Base-by-base conservation (phyloP, 2,888 invertebrate species). In the Drosophila rellima region DNA sequence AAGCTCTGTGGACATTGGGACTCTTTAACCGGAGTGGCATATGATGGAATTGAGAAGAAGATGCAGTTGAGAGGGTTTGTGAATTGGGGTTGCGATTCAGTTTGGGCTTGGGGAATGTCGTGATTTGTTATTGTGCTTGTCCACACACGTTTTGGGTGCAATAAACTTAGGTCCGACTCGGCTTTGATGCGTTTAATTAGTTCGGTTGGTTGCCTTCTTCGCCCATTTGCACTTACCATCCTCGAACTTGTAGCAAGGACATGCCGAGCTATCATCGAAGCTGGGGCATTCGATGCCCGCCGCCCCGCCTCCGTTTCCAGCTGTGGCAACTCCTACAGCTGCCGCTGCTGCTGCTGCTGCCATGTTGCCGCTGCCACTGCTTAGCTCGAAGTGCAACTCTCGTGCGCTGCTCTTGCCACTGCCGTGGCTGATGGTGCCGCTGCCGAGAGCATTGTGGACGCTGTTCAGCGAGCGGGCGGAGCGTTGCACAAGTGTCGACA, bases 241-340 rank as follows among this genome's bases (percentile, higher is more conserved):
- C 93, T 97, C 97, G 93, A 97, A 97, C 92, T 96, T 96, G 94
- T 97, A 97, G 93, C 98, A 98, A 6, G 97, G 97, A 92, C 98
- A 98, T 80, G 96, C 95, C 42, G 96, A 96, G 92, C 95, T 96
- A 87, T 95, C 95, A 89, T 95, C 94, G 89, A 95, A 94, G 90
- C 95, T 95, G 69, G 96, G 96, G 92, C 96, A 97, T 91, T 95
- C 92, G 55, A 92, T 91, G 64, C 85, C 77, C 20, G 73, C 77
- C 54, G 80, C 73, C 51, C 70, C 74, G 23, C 62, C 68, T 1
- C 37, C 50, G 7, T 13, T 44, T 0, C n/a, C 55, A 8, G 42
- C 18, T 7, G 29, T 18, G 18, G 48, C 48, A 20, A 29, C 37
- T 44, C n/a, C 55, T 23, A n/a, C n/a, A n/a, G n/a, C n/a, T 4